Base-by-base conservation (phyloP, 2,797 vertebrate genomes). In the Acanthis flammea region DNA sequence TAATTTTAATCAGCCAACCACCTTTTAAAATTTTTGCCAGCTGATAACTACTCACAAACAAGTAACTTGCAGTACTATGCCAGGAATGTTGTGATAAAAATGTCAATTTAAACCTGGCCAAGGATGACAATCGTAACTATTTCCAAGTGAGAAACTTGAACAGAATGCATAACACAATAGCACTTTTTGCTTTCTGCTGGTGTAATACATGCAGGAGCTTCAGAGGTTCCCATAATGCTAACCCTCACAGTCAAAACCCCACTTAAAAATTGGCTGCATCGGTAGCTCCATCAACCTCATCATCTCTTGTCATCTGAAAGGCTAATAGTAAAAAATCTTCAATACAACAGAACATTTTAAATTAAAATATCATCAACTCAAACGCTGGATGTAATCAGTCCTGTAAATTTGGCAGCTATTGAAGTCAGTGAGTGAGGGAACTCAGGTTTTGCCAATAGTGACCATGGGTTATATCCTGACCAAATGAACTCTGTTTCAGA, bases 11-110 rank as follows among this genome's bases (percentile, higher is more conserved):
- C 89, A 97, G 45, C 45, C 41, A 74, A 77, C 57, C 45, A 27
- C 72, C 77, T 81, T 89, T 91, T 79, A 92, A 92, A 81, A 83
- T 93, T 96, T 96, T 94, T 94, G 73, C 77, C 82, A 92, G 66
- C 58, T 96, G 95, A 95, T 92, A 95, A 93, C 66, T 61, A 88
- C 85, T 97, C 94, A 74, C 57, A 92, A 84, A 70, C 73, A 94
- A 93, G 80, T 72, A 73, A 58, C 85, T 86, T 92, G 77, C 82
- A 88, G n/a, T 91, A 71, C 55, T 25, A 63, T 70, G 67, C 94
- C 78, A 91, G 89, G 72, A 96, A 94, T 57, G 53, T 72, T 96
- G 85, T 95, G 96, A 96, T 96, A 94, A 96, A 97, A 95, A 90
- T 84, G 80, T 94, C 86, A 90, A 45, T 94, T 95, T 95, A 88